Conservation (phyloP, 2,888 invertebrate species). For the Amphipyra tragopoginis region DNA sequence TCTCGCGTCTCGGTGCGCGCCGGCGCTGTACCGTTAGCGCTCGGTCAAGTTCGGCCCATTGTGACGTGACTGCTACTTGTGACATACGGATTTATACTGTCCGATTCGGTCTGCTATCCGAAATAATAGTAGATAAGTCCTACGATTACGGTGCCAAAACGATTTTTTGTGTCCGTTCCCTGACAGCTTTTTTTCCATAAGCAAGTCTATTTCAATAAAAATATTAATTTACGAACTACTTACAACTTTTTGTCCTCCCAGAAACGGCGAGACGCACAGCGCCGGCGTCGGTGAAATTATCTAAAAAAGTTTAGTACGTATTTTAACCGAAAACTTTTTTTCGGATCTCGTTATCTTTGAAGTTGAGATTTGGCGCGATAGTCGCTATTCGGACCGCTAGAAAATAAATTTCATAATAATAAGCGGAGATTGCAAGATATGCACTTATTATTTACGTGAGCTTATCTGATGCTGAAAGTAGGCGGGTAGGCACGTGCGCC, state of each 20-base stretch:
- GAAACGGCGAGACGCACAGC: slow-evolving; percentile 18
- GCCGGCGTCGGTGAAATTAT: slow-evolving; percentile 11
- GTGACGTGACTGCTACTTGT: slow-evolving; percentile 81
- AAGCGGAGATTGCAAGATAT: slow-evolving; percentile 63
- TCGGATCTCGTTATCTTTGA: slow-evolving; percentile 36
- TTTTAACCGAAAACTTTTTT: slow-evolving; percentile 41
- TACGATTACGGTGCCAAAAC: slow-evolving; percentile 17
- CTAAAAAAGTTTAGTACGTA: slow-evolving; percentile 32
- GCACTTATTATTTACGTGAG: slow-evolving; percentile 68
- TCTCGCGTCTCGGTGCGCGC: slow-evolving; percentile 75
- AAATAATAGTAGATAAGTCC: slow-evolving; percentile 28
- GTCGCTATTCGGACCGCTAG: slow-evolving; percentile 47
- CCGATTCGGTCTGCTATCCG: slow-evolving; percentile 54
- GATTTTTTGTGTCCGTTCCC: slow-evolving; percentile 10
- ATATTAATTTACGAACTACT: slow-evolving; percentile 20
- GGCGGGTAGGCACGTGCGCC: slow-evolving; percentile 71
- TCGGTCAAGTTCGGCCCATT: slow-evolving; percentile 87
- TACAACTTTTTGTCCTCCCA: slow-evolving; percentile 2
- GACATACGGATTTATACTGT: slow-evolving; percentile 73
- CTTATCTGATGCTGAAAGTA: slow-evolving; percentile 67
- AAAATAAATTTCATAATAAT: slow-evolving; percentile 58
- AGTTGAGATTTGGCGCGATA: slow-evolving; percentile 35
- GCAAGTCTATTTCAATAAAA: slow-evolving; percentile 8
- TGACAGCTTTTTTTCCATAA: slow-evolving; percentile 20
- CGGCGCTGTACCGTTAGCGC: slow-evolving; percentile 81